Evolutionary conservation across 2,113 vertebrate genomes (phyloP).

Genomic region (Corythoichthys haematopterus): DNA sequence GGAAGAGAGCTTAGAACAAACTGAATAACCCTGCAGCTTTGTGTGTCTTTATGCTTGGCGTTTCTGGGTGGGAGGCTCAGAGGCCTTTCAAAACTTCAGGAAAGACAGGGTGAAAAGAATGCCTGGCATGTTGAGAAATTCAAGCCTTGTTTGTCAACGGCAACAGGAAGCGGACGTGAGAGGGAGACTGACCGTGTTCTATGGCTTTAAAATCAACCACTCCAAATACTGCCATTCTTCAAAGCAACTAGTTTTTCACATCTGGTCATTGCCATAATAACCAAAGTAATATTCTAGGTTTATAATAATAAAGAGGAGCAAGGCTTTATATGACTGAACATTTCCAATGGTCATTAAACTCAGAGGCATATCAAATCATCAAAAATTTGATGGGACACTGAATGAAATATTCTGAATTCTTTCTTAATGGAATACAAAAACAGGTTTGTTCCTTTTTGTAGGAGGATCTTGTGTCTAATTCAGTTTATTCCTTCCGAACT

Average conservation of each 20-base stretch:
- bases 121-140: slow-evolving; percentile 74
- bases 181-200: slow-evolving; percentile 64
- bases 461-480: slow-evolving; percentile 59
- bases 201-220: slow-evolving; percentile 63
- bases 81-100: slow-evolving; percentile 68
- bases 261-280: slow-evolving; percentile 53
- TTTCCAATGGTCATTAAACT: slow-evolving; percentile 26
- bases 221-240: slow-evolving; percentile 57
- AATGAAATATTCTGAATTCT: background rate
- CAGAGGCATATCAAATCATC: slow-evolving; percentile 16
- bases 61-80: slow-evolving; percentile 72
- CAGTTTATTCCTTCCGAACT: slow-evolving; percentile 56
- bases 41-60: slow-evolving; percentile 65
- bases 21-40: slow-evolving; percentile 71
- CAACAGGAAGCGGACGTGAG: slow-evolving; percentile 75
- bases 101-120: slow-evolving; percentile 71
- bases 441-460: slow-evolving; percentile 41
- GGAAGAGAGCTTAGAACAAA: slow-evolving; percentile 73
- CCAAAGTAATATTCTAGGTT: slow-evolving; percentile 50
- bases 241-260: slow-evolving; percentile 35
- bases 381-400: slow-evolving; percentile 10
- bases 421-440: slow-evolving; percentile 39
- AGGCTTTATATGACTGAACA: slow-evolving; percentile 34
- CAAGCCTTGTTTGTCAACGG: slow-evolving; percentile 74
- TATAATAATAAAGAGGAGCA: slow-evolving; percentile 47